These are phyloP conservation scores for Callyntrura sp. DNA, from an alignment of 2,888 invertebrate species.

Conservation along the genomic window DNA sequence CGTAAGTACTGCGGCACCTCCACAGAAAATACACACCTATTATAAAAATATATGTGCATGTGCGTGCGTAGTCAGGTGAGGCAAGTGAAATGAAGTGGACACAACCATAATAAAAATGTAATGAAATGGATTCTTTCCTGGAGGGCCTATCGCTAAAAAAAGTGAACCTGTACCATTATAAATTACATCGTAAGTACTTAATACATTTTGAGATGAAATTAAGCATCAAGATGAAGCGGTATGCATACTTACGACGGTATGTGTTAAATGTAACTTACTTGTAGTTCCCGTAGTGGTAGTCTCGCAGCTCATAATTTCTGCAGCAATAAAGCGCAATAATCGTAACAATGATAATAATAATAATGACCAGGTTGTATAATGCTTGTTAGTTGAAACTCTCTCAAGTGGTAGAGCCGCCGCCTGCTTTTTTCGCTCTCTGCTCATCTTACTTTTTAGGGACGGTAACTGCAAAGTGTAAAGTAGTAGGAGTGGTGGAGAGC, in stretches of 20 bases:
- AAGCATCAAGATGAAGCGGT: constrained; percentile 14
- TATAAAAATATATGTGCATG: background rate
- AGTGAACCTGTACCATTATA: constrained; percentile 39
- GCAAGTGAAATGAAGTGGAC: constrained; percentile 70
- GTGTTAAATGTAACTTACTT: background rate
- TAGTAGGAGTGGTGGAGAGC: background rate
- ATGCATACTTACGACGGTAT: background rate
- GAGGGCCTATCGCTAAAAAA: constrained; percentile 48
- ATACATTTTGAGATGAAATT: constrained; percentile 32
- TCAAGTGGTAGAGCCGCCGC: no score
- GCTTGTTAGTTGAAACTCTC: constrained; percentile 70
- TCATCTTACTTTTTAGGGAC: constrained; percentile 47
- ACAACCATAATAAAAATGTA: constrained; percentile 57
- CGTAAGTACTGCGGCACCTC: no score
- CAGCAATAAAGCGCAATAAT: constrained; percentile 79
- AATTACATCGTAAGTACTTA: constrained; percentile 61
- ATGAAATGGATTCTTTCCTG: constrained; percentile 72
- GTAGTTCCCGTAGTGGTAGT: background rate
- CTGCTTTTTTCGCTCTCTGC: constrained; percentile 56
- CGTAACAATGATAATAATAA: constrained; percentile 79
- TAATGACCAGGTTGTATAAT: constrained; percentile 64
- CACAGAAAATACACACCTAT: no score
- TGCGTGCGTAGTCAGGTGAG: constrained; percentile 62
- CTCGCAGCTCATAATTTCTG: constrained; percentile 80
- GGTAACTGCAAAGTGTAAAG: background rate